Percentiles rank a stretch among this genome's conserved stretches.
These are phyloP conservation scores for Phyllotreta cruciferae DNA, from an alignment of 2,888 invertebrate genomes.

Conservation along the genomic window DNA sequence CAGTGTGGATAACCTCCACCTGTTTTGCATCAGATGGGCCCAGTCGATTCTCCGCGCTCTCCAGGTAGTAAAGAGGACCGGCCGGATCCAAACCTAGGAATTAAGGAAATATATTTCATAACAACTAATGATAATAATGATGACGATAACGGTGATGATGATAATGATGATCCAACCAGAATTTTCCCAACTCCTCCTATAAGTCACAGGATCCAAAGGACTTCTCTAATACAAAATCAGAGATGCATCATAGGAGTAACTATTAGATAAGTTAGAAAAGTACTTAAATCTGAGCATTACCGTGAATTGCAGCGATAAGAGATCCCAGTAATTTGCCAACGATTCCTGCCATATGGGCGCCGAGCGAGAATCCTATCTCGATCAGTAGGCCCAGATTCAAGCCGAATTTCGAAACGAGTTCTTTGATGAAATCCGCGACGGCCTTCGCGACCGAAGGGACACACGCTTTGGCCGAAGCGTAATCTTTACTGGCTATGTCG, in stretches of 20 bases:
- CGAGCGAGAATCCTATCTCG: slow-evolving; percentile 46
- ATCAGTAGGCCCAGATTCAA: slow-evolving; percentile 31
- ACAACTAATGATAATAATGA: too few relatives aligned
- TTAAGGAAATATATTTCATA: too few relatives aligned
- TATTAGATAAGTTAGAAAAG: too few relatives aligned
- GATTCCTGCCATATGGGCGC: slow-evolving; percentile 51
- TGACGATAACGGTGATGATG: too few relatives aligned
- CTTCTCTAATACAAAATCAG: too few relatives aligned
- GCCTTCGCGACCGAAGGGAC: slow-evolving; percentile 45
- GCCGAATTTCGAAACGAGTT: neutral
- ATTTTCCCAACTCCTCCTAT: too few relatives aligned
- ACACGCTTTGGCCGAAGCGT: slow-evolving; percentile 40
- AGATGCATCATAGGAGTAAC: too few relatives aligned
- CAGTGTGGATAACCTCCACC: slow-evolving; percentile 9
- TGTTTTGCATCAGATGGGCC: neutral
- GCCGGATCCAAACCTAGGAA: slow-evolving; percentile 8
- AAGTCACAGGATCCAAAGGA: too few relatives aligned
- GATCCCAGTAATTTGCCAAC: slow-evolving; percentile 39
- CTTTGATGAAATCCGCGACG: slow-evolving; percentile 34
- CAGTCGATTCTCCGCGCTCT: neutral
- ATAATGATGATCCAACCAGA: too few relatives aligned
- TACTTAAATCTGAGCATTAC: slow-evolving; percentile 9
- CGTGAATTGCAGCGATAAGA: slow-evolving; percentile 46
- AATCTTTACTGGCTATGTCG: slow-evolving; percentile 34
- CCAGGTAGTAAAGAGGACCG: neutral